Evolutionary conservation across 2,888 invertebrate genomes (phyloP).

Genomic region (Carabus problematicus): DNA sequence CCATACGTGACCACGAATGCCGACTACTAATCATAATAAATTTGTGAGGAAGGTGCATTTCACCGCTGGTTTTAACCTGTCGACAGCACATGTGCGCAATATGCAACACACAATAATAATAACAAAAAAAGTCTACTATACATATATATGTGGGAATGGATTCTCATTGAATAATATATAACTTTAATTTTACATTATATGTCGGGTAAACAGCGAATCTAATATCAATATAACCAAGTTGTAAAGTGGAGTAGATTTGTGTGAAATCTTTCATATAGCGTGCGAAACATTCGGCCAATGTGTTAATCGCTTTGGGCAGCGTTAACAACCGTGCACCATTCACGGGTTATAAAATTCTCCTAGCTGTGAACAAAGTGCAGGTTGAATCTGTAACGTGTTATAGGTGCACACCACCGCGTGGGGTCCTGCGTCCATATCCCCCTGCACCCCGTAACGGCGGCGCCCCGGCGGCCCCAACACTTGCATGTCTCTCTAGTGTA

Average conservation of each 20-base stretch:
- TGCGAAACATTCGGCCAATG: neutral
- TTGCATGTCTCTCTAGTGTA: too few relatives aligned
- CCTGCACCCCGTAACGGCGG: slow-evolving; percentile 7
- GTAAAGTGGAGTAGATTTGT: too few relatives aligned
- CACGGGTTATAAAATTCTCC: slow-evolving; percentile 7
- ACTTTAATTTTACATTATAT: too few relatives aligned
- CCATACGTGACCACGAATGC: slow-evolving; percentile 16
- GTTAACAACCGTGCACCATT: slow-evolving; percentile 7
- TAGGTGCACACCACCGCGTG: slow-evolving; percentile 5
- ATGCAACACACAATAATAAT: too few relatives aligned
- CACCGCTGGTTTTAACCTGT: too few relatives aligned
- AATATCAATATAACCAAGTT: too few relatives aligned
- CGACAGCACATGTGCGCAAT: too few relatives aligned
- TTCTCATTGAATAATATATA: too few relatives aligned
- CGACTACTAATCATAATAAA: slow-evolving; percentile 16
- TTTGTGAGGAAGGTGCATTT: slow-evolving; percentile 1
- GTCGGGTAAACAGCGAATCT: too few relatives aligned
- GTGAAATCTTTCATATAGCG: neutral
- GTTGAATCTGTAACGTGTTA: slow-evolving; percentile 7
- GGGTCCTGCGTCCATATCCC: neutral
- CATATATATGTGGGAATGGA: too few relatives aligned
- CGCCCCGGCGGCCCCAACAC: slow-evolving; percentile 10
- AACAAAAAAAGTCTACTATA: too few relatives aligned
- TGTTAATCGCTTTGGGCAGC: slow-evolving; percentile 4
- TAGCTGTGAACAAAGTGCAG: neutral